These are phyloP conservation scores for Conus betulinus DNA, from an alignment of 1,140 invertebrate species.

Conservation along the genomic window DNA sequence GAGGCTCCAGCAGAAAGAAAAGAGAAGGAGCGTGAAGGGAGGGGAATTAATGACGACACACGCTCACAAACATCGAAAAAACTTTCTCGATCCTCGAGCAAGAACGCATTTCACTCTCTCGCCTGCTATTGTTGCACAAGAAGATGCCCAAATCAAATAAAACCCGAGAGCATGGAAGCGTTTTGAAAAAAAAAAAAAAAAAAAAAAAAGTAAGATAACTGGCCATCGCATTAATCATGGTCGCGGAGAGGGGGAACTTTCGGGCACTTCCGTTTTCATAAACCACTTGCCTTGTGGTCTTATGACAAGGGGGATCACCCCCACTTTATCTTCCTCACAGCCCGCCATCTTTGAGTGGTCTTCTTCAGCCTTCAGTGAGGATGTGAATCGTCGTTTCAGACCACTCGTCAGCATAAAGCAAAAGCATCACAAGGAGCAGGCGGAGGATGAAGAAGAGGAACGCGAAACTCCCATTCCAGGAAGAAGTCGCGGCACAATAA, in stretches of 20 bases:
- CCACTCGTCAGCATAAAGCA: slow-evolving; percentile 29
- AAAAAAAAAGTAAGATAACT: not conserved
- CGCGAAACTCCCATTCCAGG: slow-evolving; percentile 7
- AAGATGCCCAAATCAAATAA: slow-evolving; percentile 3
- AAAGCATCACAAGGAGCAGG: not conserved
- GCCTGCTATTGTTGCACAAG: too few relatives aligned
- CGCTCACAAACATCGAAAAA: not conserved
- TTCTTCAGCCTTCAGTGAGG: not conserved
- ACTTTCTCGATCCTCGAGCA: not conserved
- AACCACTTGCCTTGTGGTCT: not conserved
- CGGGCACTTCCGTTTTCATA: not conserved
- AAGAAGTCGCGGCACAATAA: not conserved
- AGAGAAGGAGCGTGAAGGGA: not conserved
- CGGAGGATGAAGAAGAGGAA: not conserved
- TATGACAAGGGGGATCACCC: not conserved
- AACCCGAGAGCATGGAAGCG: not conserved
- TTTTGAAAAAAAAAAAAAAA: not conserved
- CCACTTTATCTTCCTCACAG: not conserved
- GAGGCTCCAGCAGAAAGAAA: not conserved
- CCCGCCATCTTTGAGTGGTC: slow-evolving; percentile 11
- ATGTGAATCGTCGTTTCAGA: slow-evolving; percentile 30
- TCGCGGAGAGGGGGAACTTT: not conserved
- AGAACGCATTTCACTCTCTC: not conserved
- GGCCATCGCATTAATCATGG: slow-evolving; percentile 1
- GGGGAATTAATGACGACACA: not conserved